These are phyloP conservation scores for Macquaria australasica DNA, from an alignment of 2,113 vertebrate species.

Conservation along the genomic window DNA sequence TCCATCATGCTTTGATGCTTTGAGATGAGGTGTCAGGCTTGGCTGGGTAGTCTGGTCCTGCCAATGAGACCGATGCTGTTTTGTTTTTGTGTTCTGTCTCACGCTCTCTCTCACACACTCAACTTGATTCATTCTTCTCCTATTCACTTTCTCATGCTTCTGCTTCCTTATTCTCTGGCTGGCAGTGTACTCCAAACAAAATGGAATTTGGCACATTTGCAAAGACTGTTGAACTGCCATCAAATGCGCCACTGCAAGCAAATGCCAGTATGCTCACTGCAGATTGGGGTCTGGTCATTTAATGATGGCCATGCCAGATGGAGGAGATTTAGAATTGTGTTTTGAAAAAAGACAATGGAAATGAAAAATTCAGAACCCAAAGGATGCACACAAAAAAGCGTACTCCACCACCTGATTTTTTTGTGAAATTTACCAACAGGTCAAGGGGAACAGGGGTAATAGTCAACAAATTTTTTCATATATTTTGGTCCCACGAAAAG, in stretches of 20 bases:
- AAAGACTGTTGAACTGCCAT: conserved; percentile 45
- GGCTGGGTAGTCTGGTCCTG: conserved; percentile 40
- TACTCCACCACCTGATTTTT: conserved; percentile 1
- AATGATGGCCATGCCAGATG: background rate
- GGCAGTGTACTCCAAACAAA: conserved; percentile 67
- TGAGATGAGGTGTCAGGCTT: conserved; percentile 60
- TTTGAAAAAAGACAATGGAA: conserved; percentile 4
- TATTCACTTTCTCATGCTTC: conserved; percentile 34
- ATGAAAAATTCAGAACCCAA: background rate
- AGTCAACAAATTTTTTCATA: background rate
- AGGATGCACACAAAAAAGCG: conserved; percentile 5
- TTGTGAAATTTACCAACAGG: background rate
- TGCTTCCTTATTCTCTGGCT: conserved; percentile 50
- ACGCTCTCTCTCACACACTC: conserved; percentile 33
- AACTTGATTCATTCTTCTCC: conserved; percentile 49
- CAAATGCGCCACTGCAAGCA: conserved; percentile 21
- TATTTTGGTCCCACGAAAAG: background rate
- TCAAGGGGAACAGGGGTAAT: background rate
- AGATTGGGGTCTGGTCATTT: background rate
- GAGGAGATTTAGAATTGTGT: background rate
- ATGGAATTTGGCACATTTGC: conserved; percentile 56
- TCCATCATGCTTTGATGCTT: conserved; percentile 73
- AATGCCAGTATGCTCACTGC: conserved; percentile 34
- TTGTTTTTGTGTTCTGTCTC: conserved; percentile 57
- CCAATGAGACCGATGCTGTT: conserved; percentile 59